Evolutionary conservation across 2,113 vertebrate species (phyloP).

Genomic region (Romanogobio albipinnatus): DNA sequence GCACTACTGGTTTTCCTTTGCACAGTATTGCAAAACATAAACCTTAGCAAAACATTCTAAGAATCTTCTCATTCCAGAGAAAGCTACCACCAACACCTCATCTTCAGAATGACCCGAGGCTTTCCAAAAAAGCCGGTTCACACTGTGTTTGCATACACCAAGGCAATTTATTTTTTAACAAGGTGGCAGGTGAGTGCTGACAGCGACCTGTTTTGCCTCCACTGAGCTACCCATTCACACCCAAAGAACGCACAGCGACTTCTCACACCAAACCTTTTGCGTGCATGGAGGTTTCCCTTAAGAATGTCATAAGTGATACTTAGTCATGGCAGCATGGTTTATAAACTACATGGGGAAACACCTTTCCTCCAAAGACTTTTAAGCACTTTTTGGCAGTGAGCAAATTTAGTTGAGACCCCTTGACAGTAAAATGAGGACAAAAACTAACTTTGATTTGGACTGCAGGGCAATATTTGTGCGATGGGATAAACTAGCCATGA

Average conservation of each 20-base stretch:
- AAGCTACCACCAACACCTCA: background rate
- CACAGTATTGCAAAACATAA: background rate
- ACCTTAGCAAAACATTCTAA: background rate
- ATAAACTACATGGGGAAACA: conserved; percentile 12
- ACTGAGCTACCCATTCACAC: conserved; percentile 27
- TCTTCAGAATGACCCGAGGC: no score
- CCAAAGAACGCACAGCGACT: background rate
- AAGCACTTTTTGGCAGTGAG: background rate
- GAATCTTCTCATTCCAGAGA: background rate
- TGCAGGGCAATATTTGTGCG: background rate
- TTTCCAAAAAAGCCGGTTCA: no score
- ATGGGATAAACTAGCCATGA: background rate
- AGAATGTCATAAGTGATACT: background rate
- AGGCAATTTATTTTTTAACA: conserved; percentile 10
- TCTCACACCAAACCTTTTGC: conserved; percentile 19
- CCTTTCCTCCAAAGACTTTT: background rate
- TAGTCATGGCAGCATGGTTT: background rate
- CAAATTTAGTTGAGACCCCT: background rate
- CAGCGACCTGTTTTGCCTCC: conserved; percentile 12
- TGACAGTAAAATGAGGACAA: background rate
- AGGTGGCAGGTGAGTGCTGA: conserved; percentile 28
- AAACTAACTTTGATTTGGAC: background rate
- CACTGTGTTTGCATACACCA: background rate
- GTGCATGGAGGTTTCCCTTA: conserved; percentile 24
- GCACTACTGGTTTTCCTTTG: background rate